Evolutionary conservation across 2,888 invertebrate species (phyloP).

Genomic region (Parthenolecanium corni): DNA sequence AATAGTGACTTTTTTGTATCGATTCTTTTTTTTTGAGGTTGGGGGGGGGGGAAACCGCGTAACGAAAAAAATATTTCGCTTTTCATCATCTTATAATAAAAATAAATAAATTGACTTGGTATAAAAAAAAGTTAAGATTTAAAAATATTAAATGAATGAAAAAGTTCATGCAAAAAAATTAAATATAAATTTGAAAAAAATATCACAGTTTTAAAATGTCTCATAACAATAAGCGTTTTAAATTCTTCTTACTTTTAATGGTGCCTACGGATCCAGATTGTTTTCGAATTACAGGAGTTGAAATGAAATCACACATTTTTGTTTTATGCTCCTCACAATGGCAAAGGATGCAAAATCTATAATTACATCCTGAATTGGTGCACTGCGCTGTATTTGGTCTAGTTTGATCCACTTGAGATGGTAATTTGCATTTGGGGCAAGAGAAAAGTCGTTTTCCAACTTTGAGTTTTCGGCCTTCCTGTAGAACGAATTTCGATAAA

Average conservation of each 20-base stretch:
- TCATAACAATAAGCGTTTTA: slow-evolving; percentile 14
- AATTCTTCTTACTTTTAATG: not conserved
- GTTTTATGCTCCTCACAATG: slow-evolving; percentile 27
- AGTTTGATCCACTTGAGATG: slow-evolving; percentile 33
- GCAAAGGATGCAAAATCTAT: slow-evolving; percentile 34
- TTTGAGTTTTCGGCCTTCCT: slow-evolving; percentile 35
- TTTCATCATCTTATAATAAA: not conserved
- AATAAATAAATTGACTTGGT: not conserved
- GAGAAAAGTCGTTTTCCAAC: slow-evolving; percentile 34
- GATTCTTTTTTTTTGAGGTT: no score
- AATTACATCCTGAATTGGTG: slow-evolving; percentile 33
- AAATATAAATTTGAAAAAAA: not conserved
- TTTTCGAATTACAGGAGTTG: slow-evolving; percentile 15
- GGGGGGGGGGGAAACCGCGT: not conserved
- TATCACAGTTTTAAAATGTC: slow-evolving; percentile 19
- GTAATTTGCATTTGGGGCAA: slow-evolving; percentile 36
- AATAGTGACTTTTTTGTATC: no score
- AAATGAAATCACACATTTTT: slow-evolving; percentile 25
- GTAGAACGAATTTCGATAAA: slow-evolving; percentile 17
- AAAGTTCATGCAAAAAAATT: not conserved
- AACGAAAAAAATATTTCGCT: not conserved
- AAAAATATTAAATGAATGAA: not conserved
- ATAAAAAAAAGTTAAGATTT: not conserved
- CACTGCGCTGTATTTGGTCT: slow-evolving; percentile 31
- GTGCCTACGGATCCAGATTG: slow-evolving; percentile 3